Base-by-base conservation (phyloP, 2,113 vertebrate genomes). In the Hucho hucho region DNA sequence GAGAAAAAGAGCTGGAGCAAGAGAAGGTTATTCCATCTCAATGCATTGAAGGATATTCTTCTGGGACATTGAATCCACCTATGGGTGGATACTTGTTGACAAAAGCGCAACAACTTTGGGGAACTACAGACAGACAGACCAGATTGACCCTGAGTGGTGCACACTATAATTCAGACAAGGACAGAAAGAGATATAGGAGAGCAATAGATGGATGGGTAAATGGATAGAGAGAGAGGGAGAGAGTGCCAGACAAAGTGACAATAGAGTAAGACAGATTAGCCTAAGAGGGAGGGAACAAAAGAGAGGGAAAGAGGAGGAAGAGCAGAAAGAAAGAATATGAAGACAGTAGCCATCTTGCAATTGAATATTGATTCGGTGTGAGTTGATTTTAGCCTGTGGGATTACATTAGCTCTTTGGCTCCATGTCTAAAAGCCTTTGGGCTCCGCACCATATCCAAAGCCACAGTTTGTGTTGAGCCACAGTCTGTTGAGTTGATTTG, bases 341-440 rank as follows among this genome's bases (percentile, higher is more conserved):
- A 71, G 61, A n/a, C 49, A 58, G 74, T 22, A 25, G 63, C 6
- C n/a, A 46, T 47, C 1, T 2, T 46, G 32, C 78, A 72, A 83
- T 86, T 88, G 74, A 86, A 81, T 88, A 87, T 85, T 75, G 81
- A 89, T 86, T 72, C 26, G 25, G 63, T 63, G 25, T 26, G 77
- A 78, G 76, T 76, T 80, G n/a, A n/a, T n/a, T n/a, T n/a, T n/a
- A n/a, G 75, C 67, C 9, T 65, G 46, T 74, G 26, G 73, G 66
- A 81, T 76, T 80, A 77, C 79, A 87, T 88, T 85, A 85, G 77
- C 49, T 69, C 77, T 77, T 83, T 89, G 89, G 87, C 82, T 87
- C 73, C 28, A 69, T 49, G 83, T 79, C 81, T 75, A 74, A 87
- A 81, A 87, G 67, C 43, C 59, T 70, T 78, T 88, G 83, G 88